Percentiles rank a stretch among this genome's conserved stretches.
These are phyloP conservation scores for Orchesella cincta DNA, from an alignment of 1,140 invertebrate genomes.

Conservation along the genomic window DNA sequence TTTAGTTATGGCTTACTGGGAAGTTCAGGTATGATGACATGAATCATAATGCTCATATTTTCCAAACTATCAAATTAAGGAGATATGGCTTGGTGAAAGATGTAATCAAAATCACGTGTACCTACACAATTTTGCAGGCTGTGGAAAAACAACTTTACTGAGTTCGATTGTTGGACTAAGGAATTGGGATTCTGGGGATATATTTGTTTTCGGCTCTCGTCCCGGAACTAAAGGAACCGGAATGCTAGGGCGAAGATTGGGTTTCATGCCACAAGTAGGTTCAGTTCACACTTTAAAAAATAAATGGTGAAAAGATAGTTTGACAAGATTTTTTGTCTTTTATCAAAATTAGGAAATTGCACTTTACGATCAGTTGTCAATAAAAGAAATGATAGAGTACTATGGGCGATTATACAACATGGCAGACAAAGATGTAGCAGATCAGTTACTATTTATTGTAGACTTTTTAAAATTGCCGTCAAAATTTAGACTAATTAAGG, in stretches of 20 bases:
- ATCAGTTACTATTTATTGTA: background rate
- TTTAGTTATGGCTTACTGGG: conserved; percentile 57
- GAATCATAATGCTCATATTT: too few species aligned
- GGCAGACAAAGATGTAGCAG: conserved; percentile 22
- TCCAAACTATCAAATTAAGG: too few species aligned
- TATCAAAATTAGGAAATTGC: conserved; percentile 31
- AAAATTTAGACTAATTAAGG: background rate
- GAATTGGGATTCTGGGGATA: conserved; percentile 53
- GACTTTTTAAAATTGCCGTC: background rate
- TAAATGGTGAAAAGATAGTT: background rate
- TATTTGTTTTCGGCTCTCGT: conserved; percentile 55
- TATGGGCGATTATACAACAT: conserved; percentile 42
- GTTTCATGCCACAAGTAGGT: conserved; percentile 43
- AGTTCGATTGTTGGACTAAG: conserved; percentile 56
- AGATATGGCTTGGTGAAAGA: too few species aligned
- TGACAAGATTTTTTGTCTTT: background rate
- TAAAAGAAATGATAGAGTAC: conserved; percentile 41
- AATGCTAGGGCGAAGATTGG: conserved; percentile 56
- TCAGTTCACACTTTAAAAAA: conserved; percentile 55
- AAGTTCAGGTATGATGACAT: too few species aligned
- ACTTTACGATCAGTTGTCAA: conserved; percentile 37
- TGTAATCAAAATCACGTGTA: too few species aligned
- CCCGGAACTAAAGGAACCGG: conserved; percentile 54
- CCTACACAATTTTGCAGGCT: too few species aligned
- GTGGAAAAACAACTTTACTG: conserved; percentile 57